Evolutionary conservation across 2,797 vertebrate genomes (phyloP), one percentile per base, ranked within the genome.

Genomic region (Molossus alvarezi): DNA sequence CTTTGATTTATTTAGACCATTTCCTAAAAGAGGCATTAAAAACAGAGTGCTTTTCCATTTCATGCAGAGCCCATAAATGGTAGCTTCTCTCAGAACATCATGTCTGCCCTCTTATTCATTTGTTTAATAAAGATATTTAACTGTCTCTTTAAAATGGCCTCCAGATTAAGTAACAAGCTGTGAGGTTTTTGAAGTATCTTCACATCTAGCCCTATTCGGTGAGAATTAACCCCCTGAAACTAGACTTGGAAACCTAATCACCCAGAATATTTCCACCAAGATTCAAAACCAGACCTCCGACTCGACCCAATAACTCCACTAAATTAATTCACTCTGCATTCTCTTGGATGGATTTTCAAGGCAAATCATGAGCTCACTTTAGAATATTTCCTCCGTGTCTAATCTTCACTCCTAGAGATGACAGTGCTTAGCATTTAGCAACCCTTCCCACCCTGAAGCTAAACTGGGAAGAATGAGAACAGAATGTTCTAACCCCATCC

Each of bases 401-500:
- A 53, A 88, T 91, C 91, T 76, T 87, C 48, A 51, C 79, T 95
- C 48, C 18, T 65, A 55, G 85, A 53, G 73, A 75, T 67, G 94
- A 77, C 23, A 69, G 21, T 29, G n/a, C 41, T 92, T 45, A 92
- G 79, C 75, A 71, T 29, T 97, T 88, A 94, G 76, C 65, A 88
- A 84, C 53, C 65, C 79, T 96, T 91, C 82, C 86, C 75, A 94
- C 65, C 94, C 96, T 71, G 91, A 79, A 76, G 87, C 96, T 86
- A 89, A 95, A 87, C 71, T n/a, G 75, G 67, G 90, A 97, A 94
- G 79, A 89, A 95, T 83, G 95, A 72, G 94, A 92, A 94, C 92
- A 90, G 65, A 89, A 51, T 95, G 96, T 97, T 93, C 97, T 96
- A 96, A 94, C 93, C 80, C 95, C 91, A 93, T 67, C 87, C 58